These are phyloP conservation scores for Anaspis maculata DNA, from an alignment of 2,888 invertebrate species.

Conservation along the genomic window DNA sequence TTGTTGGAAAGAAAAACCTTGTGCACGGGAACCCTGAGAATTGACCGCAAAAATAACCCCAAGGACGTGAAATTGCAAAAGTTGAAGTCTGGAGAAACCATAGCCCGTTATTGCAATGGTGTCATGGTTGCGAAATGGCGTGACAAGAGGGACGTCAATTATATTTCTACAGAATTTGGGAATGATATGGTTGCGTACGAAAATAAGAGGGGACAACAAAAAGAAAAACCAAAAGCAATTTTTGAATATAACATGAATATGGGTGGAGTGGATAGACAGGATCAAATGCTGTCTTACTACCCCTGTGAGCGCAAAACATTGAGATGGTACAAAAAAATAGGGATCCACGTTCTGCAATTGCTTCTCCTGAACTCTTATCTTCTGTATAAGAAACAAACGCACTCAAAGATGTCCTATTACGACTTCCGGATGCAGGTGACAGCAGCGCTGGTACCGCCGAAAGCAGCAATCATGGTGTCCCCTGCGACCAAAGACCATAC, in stretches of 20 bases:
- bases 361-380: neutral
- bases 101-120: neutral
- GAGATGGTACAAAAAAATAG: neutral
- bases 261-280: neutral
- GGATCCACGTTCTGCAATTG: neutral
- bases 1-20: neutral
- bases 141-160: neutral
- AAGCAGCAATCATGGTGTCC: neutral
- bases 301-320: neutral
- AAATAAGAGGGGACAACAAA: neutral
- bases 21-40: neutral
- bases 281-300: neutral
- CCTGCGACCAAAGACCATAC: neutral
- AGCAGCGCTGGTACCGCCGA: neutral
- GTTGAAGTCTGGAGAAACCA: neutral
- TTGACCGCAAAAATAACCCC: neutral
- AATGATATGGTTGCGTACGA: neutral
- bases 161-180: neutral
- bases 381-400: neutral
- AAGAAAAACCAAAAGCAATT: neutral
- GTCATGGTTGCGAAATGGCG: neutral
- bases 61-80: neutral
- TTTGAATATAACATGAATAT: neutral
- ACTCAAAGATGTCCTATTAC: neutral
- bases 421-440: neutral